Percentiles rank a stretch among this genome's conserved stretches.
Evolutionary conservation across 2,888 invertebrate species (phyloP).

Genomic region (Andrena flavipes): DNA sequence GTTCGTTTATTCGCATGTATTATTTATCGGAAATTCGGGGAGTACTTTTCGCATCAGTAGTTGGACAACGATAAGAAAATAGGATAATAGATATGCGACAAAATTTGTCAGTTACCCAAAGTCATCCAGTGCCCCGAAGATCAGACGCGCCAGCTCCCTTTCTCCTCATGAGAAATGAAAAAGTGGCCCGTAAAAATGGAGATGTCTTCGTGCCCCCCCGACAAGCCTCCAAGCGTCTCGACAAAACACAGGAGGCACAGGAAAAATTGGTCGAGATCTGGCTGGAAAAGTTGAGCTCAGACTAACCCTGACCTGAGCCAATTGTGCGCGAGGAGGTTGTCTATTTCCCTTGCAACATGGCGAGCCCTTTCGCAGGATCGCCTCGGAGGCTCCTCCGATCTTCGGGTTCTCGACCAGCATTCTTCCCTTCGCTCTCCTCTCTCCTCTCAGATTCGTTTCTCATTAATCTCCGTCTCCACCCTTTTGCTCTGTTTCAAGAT

Average conservation of each 20-base stretch:
- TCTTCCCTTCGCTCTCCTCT: conserved; percentile 37
- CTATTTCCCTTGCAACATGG: conserved; percentile 70
- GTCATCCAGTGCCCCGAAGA: too few species aligned
- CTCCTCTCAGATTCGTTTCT: conserved; percentile 75
- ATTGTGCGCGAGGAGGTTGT: conserved; percentile 45
- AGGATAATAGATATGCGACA: too few species aligned
- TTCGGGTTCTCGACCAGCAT: conserved; percentile 36
- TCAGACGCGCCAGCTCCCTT: too few species aligned
- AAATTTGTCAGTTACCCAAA: too few species aligned
- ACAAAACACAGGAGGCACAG: background rate
- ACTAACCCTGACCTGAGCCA: conserved; percentile 74
- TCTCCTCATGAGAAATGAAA: background rate
- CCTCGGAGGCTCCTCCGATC: conserved; percentile 62
- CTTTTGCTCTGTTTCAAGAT: conserved; percentile 77
- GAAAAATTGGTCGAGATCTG: background rate
- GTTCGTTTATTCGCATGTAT: too few species aligned
- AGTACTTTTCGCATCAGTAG: too few species aligned
- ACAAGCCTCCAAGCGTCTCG: background rate
- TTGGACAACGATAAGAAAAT: too few species aligned
- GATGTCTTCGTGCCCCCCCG: background rate
- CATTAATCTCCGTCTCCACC: conserved; percentile 80
- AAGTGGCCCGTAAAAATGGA: background rate
- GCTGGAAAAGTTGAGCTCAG: conserved; percentile 63
- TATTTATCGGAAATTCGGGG: too few species aligned
- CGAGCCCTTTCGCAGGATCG: conserved; percentile 56